Evolutionary conservation across 2,797 vertebrate species (phyloP), one percentile per base, ranked within the genome.

Genomic region (Natrix natrix): DNA sequence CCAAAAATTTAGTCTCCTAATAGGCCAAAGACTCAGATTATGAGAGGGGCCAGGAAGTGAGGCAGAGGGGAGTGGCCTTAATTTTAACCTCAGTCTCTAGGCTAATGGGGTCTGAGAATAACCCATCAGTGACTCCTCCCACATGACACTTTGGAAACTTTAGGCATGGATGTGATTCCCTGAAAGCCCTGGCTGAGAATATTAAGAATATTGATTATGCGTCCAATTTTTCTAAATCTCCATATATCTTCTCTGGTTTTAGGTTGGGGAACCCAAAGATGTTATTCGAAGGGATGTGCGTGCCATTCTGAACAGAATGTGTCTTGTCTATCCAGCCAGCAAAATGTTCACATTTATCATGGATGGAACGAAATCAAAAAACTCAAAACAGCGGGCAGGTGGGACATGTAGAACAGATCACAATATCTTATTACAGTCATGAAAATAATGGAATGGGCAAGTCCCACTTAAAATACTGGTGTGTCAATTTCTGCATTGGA

Each of bases 331-430:
- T 96, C 99, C 99, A 88, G 98, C 99, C 66, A 99, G 99, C 97
- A 99, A 99, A 96, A 98, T 99, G 98, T 99, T 99, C 95, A 98
- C 98, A 90, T 99, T 99, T 94, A 98, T 99, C 86, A 99, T 99
- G 99, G 99, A 99, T 28, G 99, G 99, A 54, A 99, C 99, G 5
- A 99, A 99, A 97, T 99, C 99, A 13, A 99, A 99, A 97, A 99
- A 99, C 96, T 99, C 99, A 86, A 99, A 99, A 94, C 99, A 99
- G 92, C 98, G 99, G 98, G 98, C 98, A 94, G 99, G 99, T 99
- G 91, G 90, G 96, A 24, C n/a, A 7, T 32, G 4, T 48, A 74
- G 92, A 94, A 3, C 83, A 24, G 4, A 1, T 69, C 74, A 88
- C 88, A 24, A 43, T 94, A 17, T 10, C 8, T 83, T 92, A 20